phyloP scores from a whole-genome alignment of 2,797 vertebrate genomes.

The Capromys pilorides region DNA sequence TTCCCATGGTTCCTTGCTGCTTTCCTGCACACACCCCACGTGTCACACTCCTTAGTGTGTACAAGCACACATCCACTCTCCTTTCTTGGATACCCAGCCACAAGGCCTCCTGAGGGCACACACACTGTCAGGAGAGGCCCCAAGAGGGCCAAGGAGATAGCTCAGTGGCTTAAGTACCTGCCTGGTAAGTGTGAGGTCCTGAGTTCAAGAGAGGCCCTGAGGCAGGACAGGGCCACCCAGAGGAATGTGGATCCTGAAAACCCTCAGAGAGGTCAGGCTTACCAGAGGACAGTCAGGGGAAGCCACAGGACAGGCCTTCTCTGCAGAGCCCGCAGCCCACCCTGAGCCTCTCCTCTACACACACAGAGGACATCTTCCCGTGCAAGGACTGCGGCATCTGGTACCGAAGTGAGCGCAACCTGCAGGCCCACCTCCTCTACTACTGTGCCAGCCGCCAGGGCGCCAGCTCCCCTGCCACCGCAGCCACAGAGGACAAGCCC shows the following conservation, averaged over 20 bases:
- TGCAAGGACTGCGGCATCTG: constrained; percentile 99
- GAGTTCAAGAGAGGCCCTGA: too few relatives aligned
- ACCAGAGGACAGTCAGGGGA: not conserved
- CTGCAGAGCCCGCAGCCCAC: not conserved
- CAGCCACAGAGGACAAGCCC: constrained; percentile 89
- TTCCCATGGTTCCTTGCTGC: not conserved
- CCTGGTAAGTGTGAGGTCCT: too few relatives aligned
- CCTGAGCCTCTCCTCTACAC: not conserved
- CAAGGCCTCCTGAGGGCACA: not conserved
- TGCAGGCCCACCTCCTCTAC: constrained; percentile 97
- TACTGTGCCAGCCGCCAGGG: constrained; percentile 97
- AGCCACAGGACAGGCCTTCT: not conserved
- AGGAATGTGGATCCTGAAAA: not conserved
- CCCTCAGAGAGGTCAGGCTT: not conserved
- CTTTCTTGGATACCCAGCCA: not conserved
- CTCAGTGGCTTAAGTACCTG: too few relatives aligned
- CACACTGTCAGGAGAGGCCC: not conserved
- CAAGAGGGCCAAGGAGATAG: not conserved
- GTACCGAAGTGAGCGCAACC: constrained; percentile 97
- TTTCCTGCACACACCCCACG: not conserved
- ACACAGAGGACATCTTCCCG: constrained; percentile 96
- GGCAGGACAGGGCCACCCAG: not conserved
- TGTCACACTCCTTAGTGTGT: not conserved
- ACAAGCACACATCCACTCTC: not conserved
- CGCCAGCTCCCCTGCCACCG: constrained; percentile 85